Evolutionary conservation across 1,140 invertebrate species (phyloP).

Genomic region (Conus betulinus): DNA sequence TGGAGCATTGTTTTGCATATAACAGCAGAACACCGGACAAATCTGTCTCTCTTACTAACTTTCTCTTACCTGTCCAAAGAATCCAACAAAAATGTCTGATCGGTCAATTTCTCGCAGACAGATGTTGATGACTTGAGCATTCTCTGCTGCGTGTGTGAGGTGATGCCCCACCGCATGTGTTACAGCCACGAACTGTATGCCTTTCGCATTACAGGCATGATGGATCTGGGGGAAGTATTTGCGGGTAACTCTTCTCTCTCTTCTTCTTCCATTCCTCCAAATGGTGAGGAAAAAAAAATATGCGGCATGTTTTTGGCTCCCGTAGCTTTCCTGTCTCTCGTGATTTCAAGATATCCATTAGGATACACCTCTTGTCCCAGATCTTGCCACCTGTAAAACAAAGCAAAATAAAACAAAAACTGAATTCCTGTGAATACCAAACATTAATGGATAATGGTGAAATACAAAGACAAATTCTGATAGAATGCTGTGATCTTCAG

Average conservation of each 20-base stretch:
- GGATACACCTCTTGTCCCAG: not conserved
- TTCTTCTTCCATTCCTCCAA: slow-evolving; percentile 70
- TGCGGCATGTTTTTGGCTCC: slow-evolving; percentile 61
- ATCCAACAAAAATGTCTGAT: slow-evolving; percentile 72
- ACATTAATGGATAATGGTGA: not conserved
- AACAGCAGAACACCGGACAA: not conserved
- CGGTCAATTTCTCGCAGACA: slow-evolving; percentile 69
- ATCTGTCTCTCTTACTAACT: too few species aligned
- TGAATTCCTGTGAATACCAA: not conserved
- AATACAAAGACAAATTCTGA: not conserved
- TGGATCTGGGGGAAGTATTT: slow-evolving; percentile 69
- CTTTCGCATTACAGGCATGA: slow-evolving; percentile 64
- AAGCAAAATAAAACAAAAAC: not conserved
- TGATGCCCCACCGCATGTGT: slow-evolving; percentile 74
- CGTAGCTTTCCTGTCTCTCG: slow-evolving; percentile 47
- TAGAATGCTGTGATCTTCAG: too few species aligned
- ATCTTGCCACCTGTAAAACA: not conserved
- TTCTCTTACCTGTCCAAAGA: slow-evolving; percentile 69
- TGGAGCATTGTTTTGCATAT: not conserved
- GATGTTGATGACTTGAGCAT: slow-evolving; percentile 70
- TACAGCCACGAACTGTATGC: slow-evolving; percentile 70
- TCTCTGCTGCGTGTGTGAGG: slow-evolving; percentile 67
- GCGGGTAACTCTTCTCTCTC: slow-evolving; percentile 67
- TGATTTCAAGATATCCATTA: not conserved
- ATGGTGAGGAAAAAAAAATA: slow-evolving; percentile 73